These are phyloP conservation scores for Ataeniobius toweri DNA, from an alignment of 2,797 vertebrate species.

Conservation along the genomic window DNA sequence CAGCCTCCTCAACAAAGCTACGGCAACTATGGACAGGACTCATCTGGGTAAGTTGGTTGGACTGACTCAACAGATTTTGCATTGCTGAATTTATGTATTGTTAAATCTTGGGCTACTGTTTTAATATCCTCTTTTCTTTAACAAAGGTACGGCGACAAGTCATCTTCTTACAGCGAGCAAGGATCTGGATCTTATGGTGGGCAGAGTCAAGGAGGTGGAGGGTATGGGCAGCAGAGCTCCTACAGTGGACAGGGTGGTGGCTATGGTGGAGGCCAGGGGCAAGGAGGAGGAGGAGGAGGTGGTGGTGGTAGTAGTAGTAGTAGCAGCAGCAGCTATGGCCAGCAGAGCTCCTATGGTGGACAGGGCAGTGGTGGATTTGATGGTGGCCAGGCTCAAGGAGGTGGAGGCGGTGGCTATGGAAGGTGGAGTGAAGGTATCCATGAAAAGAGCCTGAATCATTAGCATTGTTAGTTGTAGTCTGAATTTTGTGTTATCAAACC, in stretches of 20 bases:
- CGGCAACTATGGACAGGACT: constrained; percentile 68
- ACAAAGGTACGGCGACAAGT: constrained; percentile 75
- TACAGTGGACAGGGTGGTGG: constrained; percentile 51
- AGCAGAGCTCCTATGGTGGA: constrained; percentile 64
- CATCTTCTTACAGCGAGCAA: constrained; percentile 61
- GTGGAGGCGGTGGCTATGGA: constrained; percentile 54
- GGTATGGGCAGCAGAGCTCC: constrained; percentile 65
- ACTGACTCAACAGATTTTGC: background rate
- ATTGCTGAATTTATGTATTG: background rate
- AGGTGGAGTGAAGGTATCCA: constrained; percentile 77
- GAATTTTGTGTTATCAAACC: background rate
- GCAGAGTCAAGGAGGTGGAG: constrained; percentile 51
- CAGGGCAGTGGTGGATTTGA: constrained; percentile 39
- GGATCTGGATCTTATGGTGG: constrained; percentile 52
- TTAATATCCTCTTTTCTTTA: background rate
- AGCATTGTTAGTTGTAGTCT: too few relatives aligned
- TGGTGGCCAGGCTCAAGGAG: constrained; percentile 12
- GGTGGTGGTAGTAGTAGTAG: constrained; percentile 58
- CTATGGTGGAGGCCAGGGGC: constrained; percentile 25
- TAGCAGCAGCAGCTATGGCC: constrained; percentile 44
- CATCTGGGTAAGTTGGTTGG: constrained; percentile 70
- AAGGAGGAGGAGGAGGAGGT: constrained; percentile 20
- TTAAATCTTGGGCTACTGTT: background rate
- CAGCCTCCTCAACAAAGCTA: constrained; percentile 70
- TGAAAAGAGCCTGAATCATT: fast-evolving